These are phyloP conservation scores for Dendroctonus ponderosae DNA, from an alignment of 1,140 invertebrate genomes.

Conservation along the genomic window DNA sequence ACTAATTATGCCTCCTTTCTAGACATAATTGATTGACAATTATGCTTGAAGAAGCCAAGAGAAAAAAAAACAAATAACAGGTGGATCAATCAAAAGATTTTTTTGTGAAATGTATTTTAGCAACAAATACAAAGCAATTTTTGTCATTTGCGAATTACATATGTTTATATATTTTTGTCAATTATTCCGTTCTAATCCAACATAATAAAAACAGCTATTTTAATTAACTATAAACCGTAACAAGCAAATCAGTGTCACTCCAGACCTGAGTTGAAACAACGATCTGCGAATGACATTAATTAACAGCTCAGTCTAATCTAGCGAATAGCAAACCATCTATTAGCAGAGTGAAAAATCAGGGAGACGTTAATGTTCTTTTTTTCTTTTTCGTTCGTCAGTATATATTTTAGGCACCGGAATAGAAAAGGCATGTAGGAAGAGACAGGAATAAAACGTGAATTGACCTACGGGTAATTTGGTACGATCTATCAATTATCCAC, in stretches of 20 bases:
- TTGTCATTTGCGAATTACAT: too few species aligned
- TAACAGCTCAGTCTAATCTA: constrained; percentile 14
- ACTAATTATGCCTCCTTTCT: too few species aligned
- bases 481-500: neutral
- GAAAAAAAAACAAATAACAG: too few species aligned
- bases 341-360: constrained; percentile 17
- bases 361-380: constrained; percentile 12
- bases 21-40: too few species aligned
- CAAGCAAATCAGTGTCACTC: constrained; percentile 1
- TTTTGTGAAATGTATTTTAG: too few species aligned
- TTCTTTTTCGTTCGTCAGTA: neutral
- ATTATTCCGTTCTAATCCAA: too few species aligned
- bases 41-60: too few species aligned
- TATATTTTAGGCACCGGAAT: constrained; percentile 10
- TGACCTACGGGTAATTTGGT: neutral
- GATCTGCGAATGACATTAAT: constrained; percentile 14
- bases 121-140: too few species aligned
- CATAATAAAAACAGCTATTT: too few species aligned
- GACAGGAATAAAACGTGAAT: neutral
- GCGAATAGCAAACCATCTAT: constrained; percentile 13
- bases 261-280: neutral
- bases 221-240: too few species aligned
- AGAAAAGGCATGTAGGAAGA: constrained; percentile 3
- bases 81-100: too few species aligned
- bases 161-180: too few species aligned